Conservation (phyloP, 1,140 invertebrate species). For the Phortica variegata region DNA sequence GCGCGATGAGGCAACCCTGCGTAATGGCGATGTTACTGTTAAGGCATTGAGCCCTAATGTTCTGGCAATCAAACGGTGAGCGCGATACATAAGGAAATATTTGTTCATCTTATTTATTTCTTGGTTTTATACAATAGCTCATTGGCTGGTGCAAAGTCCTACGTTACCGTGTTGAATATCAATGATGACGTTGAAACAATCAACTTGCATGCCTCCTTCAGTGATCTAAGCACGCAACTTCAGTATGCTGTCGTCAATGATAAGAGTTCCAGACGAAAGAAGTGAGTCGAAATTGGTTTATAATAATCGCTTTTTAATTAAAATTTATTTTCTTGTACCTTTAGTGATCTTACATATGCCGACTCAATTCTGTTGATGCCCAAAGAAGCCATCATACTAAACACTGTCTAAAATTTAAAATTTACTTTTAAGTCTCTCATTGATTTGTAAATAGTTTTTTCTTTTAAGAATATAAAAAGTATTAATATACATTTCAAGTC, state of each 20-base stretch:
- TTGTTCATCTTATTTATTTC: neutral
- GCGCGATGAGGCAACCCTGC: slow-evolving; percentile 28
- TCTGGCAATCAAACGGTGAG: slow-evolving; percentile 55
- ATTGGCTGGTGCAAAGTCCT: slow-evolving; percentile 30
- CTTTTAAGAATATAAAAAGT: no score
- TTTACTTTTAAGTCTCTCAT: no score
- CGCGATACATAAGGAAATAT: neutral
- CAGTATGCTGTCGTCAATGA: slow-evolving; percentile 42
- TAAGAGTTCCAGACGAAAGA: slow-evolving; percentile 40
- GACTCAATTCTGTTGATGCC: slow-evolving; percentile 43
- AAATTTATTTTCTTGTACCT: neutral
- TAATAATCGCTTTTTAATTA: neutral
- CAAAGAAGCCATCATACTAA: slow-evolving; percentile 45
- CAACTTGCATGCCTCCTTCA: slow-evolving; percentile 35
- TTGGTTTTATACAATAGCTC: slow-evolving; percentile 15
- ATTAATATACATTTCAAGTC: no score
- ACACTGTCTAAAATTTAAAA: slow-evolving; percentile 25
- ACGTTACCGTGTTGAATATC: slow-evolving; percentile 38
- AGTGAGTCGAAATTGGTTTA: slow-evolving; percentile 21
- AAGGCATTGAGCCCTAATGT: slow-evolving; percentile 41
- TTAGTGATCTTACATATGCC: slow-evolving; percentile 32
- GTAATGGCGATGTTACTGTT: slow-evolving; percentile 38
- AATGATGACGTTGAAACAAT: slow-evolving; percentile 39
- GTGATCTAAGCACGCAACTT: slow-evolving; percentile 24
- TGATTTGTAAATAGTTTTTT: no score